Evolutionary conservation across 2,888 invertebrate species (phyloP).

Genomic region (Drosophila formosana): DNA sequence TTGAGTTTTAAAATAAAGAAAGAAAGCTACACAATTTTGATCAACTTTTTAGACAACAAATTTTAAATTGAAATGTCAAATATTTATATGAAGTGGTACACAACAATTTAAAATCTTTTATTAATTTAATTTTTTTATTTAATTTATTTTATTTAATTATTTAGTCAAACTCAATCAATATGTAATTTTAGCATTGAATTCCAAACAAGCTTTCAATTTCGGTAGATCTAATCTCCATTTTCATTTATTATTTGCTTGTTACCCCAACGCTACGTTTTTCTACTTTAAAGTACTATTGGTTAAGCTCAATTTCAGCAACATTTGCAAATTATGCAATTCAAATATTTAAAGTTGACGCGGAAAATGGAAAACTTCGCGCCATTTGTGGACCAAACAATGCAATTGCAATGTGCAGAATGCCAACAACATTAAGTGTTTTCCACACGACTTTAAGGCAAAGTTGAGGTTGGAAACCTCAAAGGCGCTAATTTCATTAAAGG

Average conservation of each 20-base stretch:
- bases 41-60: no score
- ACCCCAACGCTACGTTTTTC: neutral
- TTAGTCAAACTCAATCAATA: no score
- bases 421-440: constrained; percentile 27
- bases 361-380: constrained; percentile 28
- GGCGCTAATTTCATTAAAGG: constrained; percentile 32
- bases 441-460: constrained; percentile 20
- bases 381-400: constrained; percentile 40
- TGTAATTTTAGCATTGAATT: no score
- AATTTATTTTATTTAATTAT: no score
- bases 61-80: no score
- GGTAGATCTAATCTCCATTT: neutral
- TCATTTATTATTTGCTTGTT: neutral
- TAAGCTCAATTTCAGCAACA: constrained; percentile 2
- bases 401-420: constrained; percentile 24
- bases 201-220: no score
- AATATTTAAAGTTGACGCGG: constrained; percentile 11
- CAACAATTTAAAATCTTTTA: no score
- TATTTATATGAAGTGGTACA: no score
- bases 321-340: constrained; percentile 13
- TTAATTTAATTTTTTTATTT: no score
- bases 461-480: constrained; percentile 2
- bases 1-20: no score
- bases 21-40: no score
- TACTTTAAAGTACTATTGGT: neutral